Conservation (phyloP, 2,797 vertebrate genomes). For the Cossypha polioptera region DNA sequence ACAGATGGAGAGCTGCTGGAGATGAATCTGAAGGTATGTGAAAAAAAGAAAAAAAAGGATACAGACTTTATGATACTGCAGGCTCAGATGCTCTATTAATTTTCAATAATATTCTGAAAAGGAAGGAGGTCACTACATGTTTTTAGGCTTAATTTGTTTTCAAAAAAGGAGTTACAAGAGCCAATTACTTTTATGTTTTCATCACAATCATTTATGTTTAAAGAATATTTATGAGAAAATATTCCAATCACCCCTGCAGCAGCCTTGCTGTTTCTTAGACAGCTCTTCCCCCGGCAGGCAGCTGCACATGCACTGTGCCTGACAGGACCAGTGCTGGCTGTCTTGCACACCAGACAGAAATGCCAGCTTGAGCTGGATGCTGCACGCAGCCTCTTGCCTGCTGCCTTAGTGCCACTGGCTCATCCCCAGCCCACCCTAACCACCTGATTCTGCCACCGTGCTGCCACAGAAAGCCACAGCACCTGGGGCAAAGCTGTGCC, state of each 20-base stretch:
- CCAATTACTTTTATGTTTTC: slow-evolving; percentile 3
- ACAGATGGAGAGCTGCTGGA: slow-evolving; percentile 67
- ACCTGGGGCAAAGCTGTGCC: background rate
- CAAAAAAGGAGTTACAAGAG: background rate
- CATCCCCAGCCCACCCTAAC: background rate
- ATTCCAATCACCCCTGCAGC: background rate
- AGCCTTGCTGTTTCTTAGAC: background rate
- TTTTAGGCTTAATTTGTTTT: slow-evolving; percentile 11
- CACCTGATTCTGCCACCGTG: background rate
- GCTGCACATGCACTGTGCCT: background rate
- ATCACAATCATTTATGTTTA: background rate
- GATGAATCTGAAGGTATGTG: slow-evolving; percentile 45
- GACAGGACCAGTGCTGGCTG: background rate
- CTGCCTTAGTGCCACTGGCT: background rate
- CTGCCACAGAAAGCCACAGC: background rate
- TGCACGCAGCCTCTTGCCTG: background rate
- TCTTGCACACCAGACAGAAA: background rate
- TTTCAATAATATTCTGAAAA: slow-evolving; percentile 36
- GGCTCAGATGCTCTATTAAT: slow-evolving; percentile 43
- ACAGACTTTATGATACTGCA: background rate
- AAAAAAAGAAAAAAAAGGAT: slow-evolving; percentile 16
- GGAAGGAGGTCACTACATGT: background rate
- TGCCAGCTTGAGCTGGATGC: background rate
- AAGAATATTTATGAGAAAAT: background rate
- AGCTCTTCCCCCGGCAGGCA: background rate